Evolutionary conservation across 2,888 invertebrate species (phyloP).

Genomic region (Lycophotia porphyrea): DNA sequence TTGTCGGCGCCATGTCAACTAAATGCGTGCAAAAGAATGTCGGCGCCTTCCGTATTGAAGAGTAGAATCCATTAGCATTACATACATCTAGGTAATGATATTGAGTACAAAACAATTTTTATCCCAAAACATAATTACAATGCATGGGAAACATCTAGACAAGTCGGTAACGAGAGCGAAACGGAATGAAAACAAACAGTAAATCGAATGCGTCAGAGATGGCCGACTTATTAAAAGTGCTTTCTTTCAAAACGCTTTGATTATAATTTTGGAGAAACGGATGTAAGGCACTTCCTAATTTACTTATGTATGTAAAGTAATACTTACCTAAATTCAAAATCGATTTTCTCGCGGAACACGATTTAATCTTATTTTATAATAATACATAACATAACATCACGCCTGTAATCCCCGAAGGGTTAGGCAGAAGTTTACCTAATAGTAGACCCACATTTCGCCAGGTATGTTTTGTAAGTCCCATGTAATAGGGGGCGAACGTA

Average conservation of each 20-base stretch:
- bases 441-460: no score
- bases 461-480: no score
- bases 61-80: not conserved
- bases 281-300: constrained; percentile 32
- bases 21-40: not conserved
- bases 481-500: no score
- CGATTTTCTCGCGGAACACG: not conserved
- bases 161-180: constrained; percentile 8
- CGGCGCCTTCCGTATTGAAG: not conserved
- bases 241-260: constrained; percentile 26
- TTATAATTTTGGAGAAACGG: not conserved
- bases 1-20: not conserved
- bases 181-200: constrained; percentile 39
- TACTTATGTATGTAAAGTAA: not conserved
- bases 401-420: no score
- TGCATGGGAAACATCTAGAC: constrained; percentile 15
- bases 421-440: no score
- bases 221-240: constrained; percentile 46
- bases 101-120: constrained; percentile 2
- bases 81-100: not conserved
- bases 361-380: no score
- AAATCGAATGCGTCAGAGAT: constrained; percentile 37
- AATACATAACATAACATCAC: no score
- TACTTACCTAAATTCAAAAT: not conserved
- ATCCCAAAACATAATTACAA: constrained; percentile 30